Evolutionary conservation across 2,113 vertebrate genomes (phyloP), one percentile per base, ranked within the genome.

Genomic region (Oryzias melastigma): DNA sequence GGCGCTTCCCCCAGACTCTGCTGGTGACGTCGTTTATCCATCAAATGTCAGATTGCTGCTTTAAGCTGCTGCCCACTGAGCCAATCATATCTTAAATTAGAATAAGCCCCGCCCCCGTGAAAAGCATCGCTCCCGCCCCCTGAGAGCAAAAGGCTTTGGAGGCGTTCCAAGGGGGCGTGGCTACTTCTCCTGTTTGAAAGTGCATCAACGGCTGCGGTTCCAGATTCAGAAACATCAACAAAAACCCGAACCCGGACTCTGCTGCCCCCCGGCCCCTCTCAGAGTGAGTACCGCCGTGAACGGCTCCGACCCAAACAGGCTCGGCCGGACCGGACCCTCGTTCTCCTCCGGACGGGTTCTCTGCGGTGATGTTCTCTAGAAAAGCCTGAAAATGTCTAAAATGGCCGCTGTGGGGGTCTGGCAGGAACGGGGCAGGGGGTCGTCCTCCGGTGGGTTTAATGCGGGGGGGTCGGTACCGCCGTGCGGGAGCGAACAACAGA

Each of bases 131-230:
- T 2, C 58, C 79, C 78, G 60, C 78, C 69, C 69, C 4, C 48
- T 73, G 29, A 52, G 72, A 65, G 57, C 8, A 44, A 53, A 24
- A 17, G 54, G 60, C 65, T 52, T 73, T 20, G 77, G 71, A 71
- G 84, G 84, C 73, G 83, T 57, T 45, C 13, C 68, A 14, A 22
- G 65, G n/a, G 81, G 86, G 83, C 56, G 87, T 56, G 35, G 24
- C 24, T 27, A 0, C 82, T 69, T 85, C 82, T 75, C 81, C 85
- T 83, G 82, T 88, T 88, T 84, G 81, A 88, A 87, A 79, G 80
- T 78, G 85, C 77, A 75, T 40, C 73, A 72, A 62, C 55, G 52
- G 29, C 77, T 83, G 56, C 73, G 84, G 83, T 85, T 70, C 61
- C 72, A 47, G 73, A 63, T 79, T 46, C 80, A 74, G 44, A 73